Base-by-base conservation (phyloP, 2,113 vertebrate genomes). In the Herpetotheres cachinnans region DNA sequence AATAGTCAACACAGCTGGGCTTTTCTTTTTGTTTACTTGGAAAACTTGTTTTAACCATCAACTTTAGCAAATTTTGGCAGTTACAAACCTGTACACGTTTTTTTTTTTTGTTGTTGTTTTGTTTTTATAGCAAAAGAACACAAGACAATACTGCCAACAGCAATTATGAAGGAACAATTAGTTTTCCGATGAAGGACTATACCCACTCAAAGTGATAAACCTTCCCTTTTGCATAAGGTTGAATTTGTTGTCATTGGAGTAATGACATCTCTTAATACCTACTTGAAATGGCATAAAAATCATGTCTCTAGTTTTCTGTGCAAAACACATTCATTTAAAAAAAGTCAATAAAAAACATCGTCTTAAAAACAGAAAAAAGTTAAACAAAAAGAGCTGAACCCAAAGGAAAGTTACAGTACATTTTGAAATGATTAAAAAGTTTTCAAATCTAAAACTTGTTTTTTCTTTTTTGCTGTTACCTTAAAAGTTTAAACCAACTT, bases 1-100 rank as follows among this genome's bases (percentile, higher is more conserved):
- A 98, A 98, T 80, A 98, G 81, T 90, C 94, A 92, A 97, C 96
- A 95, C 97, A 70, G 55, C 62, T 66, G 50, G 49, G 21, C 89
- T 95, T 97, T 97, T 97, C 92, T 97, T 95, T 79, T 91, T 97
- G 97, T 98, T 98, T 98, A 98, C 98, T 98, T 97, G 96, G 95
- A 98, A 98, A 98, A 98, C 67, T 97, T 97, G 61, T 97, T 98
- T 98, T 97, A 97, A 98, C 96, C 97, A 98, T 98, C 97, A 98
- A 98, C 96, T 98, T 98, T 98, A 98, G 98, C 98, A 98, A 98
- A 98, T 98, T 98, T 97, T 98, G 98, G 97, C 97, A 98, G 97
- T 98, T 98, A 98, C 98, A 98, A 98, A 98, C 97, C 97, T 98
- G 97, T 98, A 98, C 98, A 98, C 92, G 77, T 93, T 82, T 95